phyloP scores from a whole-genome alignment of 2,888 invertebrate genomes.

The Helicoverpa assulta region DNA sequence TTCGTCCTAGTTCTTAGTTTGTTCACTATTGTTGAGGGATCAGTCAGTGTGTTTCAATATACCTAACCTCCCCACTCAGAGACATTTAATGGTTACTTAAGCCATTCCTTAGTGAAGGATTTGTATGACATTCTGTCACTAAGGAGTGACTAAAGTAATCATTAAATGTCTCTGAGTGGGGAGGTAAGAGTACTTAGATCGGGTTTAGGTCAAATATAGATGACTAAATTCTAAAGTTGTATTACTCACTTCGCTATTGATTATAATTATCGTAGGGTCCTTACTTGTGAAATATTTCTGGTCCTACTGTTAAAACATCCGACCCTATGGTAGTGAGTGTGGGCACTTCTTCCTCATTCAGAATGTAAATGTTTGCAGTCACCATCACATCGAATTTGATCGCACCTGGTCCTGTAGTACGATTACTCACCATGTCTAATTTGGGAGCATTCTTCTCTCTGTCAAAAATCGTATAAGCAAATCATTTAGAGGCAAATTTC shows the following conservation, averaged over 20 bases:
- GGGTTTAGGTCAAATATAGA: no score
- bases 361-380: conserved; percentile 90
- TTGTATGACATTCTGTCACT: no score
- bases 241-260: not conserved
- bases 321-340: conserved; percentile 92
- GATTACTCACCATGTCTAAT: conserved; percentile 91
- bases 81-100: no score
- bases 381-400: conserved; percentile 88
- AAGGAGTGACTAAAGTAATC: no score
- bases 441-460: conserved; percentile 83
- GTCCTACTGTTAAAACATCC: conserved; percentile 91
- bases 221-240: conserved; percentile 1
- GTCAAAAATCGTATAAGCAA: conserved; percentile 2
- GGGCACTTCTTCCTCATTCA: conserved; percentile 93
- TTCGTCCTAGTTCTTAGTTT: no score
- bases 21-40: not conserved
- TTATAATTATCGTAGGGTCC: conserved; percentile 14
- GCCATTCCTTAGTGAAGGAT: no score
- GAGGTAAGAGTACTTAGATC: no score
- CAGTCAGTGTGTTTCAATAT: not conserved
- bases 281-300: conserved; percentile 90
- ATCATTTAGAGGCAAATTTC: no score
- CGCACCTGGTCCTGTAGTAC: conserved; percentile 91
- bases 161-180: no score
- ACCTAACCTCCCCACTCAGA: no score